Conservation (phyloP, 2,888 invertebrate genomes). For the Calameuta pallipes region DNA sequence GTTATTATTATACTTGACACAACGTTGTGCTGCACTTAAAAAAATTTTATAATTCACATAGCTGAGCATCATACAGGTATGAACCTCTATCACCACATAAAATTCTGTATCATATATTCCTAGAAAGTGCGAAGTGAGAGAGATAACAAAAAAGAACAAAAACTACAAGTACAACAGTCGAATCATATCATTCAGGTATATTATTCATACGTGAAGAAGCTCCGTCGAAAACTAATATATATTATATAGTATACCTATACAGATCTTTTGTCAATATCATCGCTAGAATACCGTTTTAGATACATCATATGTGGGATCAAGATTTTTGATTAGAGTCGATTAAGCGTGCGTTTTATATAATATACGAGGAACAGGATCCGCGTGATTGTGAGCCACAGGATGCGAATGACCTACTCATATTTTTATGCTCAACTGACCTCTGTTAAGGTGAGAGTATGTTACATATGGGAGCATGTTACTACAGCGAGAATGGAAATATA, state of each 20-base stretch:
- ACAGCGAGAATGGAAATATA: slow-evolving; percentile 1
- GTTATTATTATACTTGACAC: not conserved
- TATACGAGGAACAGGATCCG: not conserved
- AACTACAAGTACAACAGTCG: slow-evolving; percentile 42
- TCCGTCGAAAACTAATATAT: not conserved
- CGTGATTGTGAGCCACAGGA: not conserved
- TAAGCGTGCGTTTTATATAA: not conserved
- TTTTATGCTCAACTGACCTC: slow-evolving; percentile 30
- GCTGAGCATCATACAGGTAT: too few relatives aligned
- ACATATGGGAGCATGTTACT: not conserved
- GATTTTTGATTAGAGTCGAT: not conserved
- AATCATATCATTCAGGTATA: slow-evolving; percentile 48
- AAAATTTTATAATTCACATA: not conserved
- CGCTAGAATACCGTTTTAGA: not conserved
- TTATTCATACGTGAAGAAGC: not conserved
- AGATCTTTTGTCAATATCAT: not conserved
- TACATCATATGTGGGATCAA: not conserved
- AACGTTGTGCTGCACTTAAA: not conserved
- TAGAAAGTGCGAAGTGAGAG: not conserved
- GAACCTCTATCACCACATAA: not conserved
- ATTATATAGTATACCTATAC: not conserved
- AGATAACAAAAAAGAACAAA: slow-evolving; percentile 27
- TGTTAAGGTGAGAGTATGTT: slow-evolving; percentile 1
- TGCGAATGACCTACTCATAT: slow-evolving; percentile 8
- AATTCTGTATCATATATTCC: not conserved